These are phyloP conservation scores for Neolamprologus falcicula DNA, from an alignment of 2,113 vertebrate genomes.

Conservation along the genomic window DNA sequence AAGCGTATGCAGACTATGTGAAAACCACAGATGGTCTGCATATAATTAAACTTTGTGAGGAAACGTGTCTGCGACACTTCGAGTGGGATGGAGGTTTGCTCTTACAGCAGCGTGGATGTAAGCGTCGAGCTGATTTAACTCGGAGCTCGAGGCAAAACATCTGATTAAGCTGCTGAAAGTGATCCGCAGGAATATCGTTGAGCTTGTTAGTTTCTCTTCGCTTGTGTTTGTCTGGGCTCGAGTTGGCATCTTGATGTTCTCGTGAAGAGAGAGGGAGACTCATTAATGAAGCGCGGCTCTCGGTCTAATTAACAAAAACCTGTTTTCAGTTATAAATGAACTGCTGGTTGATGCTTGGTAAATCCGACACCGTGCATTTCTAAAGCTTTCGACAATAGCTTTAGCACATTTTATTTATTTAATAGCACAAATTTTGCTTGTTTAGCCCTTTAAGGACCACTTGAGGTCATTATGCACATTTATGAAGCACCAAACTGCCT, in stretches of 20 bases:
- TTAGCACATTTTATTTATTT: neutral
- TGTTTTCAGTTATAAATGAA: neutral
- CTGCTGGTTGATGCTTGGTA: neutral
- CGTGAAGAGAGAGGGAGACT: neutral
- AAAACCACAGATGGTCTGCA: slow-evolving; percentile 25
- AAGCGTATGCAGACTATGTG: neutral
- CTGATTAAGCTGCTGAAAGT: neutral
- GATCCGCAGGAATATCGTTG: neutral
- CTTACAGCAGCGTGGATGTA: neutral
- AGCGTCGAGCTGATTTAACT: neutral
- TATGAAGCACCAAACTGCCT: neutral
- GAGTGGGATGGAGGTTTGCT: slow-evolving; percentile 17
- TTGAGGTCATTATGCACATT: neutral
- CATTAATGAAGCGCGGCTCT: neutral
- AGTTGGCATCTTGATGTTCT: neutral
- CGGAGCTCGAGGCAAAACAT: neutral
- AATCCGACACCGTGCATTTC: neutral
- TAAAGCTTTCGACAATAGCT: neutral
- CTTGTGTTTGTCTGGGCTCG: neutral
- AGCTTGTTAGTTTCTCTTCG: neutral
- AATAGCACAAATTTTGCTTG: neutral
- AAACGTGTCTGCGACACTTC: neutral
- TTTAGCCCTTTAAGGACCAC: neutral
- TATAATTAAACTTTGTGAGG: slow-evolving; percentile 19
- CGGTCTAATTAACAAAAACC: neutral